Evolutionary conservation across 2,888 invertebrate species (phyloP).

Genomic region (Hirtodrosophila confusa): DNA sequence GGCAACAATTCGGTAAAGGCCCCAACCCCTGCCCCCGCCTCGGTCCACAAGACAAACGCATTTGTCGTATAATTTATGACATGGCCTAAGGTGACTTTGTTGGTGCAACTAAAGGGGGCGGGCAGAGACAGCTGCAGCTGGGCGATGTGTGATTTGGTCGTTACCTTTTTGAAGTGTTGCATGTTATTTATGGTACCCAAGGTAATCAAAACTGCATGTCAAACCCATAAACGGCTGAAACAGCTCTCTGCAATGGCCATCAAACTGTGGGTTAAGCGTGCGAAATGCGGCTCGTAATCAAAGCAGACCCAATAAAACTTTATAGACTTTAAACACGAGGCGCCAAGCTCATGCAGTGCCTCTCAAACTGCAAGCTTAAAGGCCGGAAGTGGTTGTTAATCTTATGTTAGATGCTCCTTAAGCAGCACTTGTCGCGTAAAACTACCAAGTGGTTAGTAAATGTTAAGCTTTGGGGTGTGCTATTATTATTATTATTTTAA

Average conservation of each 20-base stretch:
- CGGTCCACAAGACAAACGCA: slow-evolving; percentile 69
- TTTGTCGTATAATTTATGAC: slow-evolving; percentile 78
- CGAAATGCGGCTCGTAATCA: slow-evolving; percentile 58
- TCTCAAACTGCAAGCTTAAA: slow-evolving; percentile 38
- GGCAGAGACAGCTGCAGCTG: slow-evolving; percentile 29
- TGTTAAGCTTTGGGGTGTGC: no score
- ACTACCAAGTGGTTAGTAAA: no score
- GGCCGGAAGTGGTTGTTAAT: slow-evolving; percentile 46
- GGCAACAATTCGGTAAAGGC: slow-evolving; percentile 51
- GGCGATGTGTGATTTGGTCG: slow-evolving; percentile 63
- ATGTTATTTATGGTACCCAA: slow-evolving; percentile 65
- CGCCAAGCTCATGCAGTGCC: slow-evolving; percentile 4
- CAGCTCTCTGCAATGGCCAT: slow-evolving; percentile 48
- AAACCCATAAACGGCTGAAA: slow-evolving; percentile 51
- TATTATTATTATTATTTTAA: no score
- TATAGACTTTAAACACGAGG: slow-evolving; percentile 31
- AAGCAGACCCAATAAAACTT: slow-evolving; percentile 56
- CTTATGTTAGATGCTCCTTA: no score
- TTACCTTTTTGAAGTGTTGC: slow-evolving; percentile 70
- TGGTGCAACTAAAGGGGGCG: neutral
- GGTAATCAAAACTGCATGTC: slow-evolving; percentile 73
- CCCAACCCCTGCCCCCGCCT: slow-evolving; percentile 5
- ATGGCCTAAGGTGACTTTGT: slow-evolving; percentile 48
- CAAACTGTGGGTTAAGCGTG: slow-evolving; percentile 67
- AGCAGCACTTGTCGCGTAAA: no score